A percentile compares a stretch with the other conserved stretches of the same genome.
Conservation (phyloP, 2,888 invertebrate genomes). For the Mythimna lalbum region DNA sequence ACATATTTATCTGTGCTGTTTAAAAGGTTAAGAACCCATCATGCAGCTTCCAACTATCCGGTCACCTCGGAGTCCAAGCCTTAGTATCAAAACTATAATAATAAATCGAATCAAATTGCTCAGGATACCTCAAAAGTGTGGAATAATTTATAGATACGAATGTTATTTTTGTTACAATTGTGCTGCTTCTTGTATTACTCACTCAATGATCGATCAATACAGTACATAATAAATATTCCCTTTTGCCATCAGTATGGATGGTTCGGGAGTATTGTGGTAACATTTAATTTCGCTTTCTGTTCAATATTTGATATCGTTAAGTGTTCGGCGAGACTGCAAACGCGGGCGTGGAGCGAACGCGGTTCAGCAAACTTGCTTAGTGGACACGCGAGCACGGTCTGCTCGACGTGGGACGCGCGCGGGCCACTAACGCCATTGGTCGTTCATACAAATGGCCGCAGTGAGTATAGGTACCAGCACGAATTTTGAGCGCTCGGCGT, state of each 20-base stretch:
- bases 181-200: conserved; percentile 3
- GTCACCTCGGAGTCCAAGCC: conserved; percentile 22
- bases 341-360: too few relatives aligned
- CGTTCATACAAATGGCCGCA: too few relatives aligned
- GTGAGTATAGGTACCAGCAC: too few relatives aligned
- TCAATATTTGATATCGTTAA: conserved; percentile 52
- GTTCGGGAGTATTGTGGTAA: conserved; percentile 26
- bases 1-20: too few relatives aligned
- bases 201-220: conserved; percentile 33
- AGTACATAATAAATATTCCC: conserved; percentile 23
- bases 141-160: conserved; percentile 42
- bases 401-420: too few relatives aligned
- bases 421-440: too few relatives aligned
- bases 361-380: too few relatives aligned
- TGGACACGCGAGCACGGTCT: too few relatives aligned
- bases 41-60: background rate
- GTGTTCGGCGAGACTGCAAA: too few relatives aligned
- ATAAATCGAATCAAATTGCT: conserved; percentile 49
- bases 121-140: conserved; percentile 44
- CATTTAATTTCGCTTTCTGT: conserved; percentile 53
- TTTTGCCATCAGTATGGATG: conserved; percentile 19
- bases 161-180: conserved; percentile 36
- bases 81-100: conserved; percentile 31
- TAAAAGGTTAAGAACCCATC: background rate
- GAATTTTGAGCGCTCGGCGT: too few relatives aligned